Evolutionary conservation across 2,888 invertebrate species (phyloP), one percentile per base, ranked within the genome.

Genomic region (Nephrocerus scutellatus): DNA sequence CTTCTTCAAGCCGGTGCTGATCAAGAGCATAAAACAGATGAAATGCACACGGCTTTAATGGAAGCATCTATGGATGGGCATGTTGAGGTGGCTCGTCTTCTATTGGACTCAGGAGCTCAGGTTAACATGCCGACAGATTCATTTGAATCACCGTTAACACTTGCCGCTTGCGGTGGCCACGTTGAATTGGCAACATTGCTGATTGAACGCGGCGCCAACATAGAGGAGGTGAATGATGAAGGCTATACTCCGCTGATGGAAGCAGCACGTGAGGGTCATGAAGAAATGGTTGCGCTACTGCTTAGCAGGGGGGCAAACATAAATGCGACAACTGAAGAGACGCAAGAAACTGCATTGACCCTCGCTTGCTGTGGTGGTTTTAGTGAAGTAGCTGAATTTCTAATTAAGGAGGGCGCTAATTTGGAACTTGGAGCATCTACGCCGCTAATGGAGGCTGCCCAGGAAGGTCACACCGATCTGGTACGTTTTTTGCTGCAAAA

Each of bases 41-140:
- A 98, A 73, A 95, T 98, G 95, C 97, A 98, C 71, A 97, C 97
- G 18, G 97, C 97, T 29, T 74, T 98, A 29, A 97, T 98, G 96
- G 97, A 98, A 71, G 97, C 97, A 36, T 93, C 95, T 44, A 98
- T 98, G 97, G 97, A 98, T 69, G 97, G 98, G 0, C 97, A 98
- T 64, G 92, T 96, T 1, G 96, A 97, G 71, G 97, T 98, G 31
- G 96, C 96, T 7, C 74, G 91, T 53, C 74, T 97, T 48, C 74
- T 98, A 49, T 72, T 98, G 13, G 95, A 97, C 71, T 92, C 91
- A 16, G 97, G 97, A 47, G 97, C 97, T 36, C 96, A 96, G 76
- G 77, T 78, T 47, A 98, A 98, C 72, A 95, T 98, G 93, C 96
- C 97, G 38, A 92, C 95, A 33, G 97, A 97, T 70, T 95, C 96